Evolutionary conservation across 2,888 invertebrate species (phyloP).

Genomic region (Argyresthia goedartella): DNA sequence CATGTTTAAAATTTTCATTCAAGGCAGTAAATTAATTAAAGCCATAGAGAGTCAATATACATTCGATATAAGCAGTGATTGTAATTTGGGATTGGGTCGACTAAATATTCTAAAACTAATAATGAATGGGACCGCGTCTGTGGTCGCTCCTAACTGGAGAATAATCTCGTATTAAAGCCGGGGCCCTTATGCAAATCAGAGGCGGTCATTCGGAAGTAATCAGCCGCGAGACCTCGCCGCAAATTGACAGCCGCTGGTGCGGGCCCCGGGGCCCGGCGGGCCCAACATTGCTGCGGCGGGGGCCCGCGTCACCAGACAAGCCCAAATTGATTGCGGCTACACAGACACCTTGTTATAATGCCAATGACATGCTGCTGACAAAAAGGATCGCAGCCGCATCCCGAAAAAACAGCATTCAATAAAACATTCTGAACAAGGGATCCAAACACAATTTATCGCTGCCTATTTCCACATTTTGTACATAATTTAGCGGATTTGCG

Average conservation of each 20-base stretch:
- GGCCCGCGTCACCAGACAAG: conserved; percentile 21
- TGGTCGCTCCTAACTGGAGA: conserved; percentile 48
- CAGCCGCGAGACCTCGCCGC: conserved; percentile 30
- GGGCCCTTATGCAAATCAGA: conserved; percentile 65
- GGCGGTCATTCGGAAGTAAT: conserved; percentile 67
- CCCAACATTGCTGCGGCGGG: conserved; percentile 7
- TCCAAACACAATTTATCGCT: not conserved
- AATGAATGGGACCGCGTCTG: conserved; percentile 44
- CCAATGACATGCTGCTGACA: conserved; percentile 24
- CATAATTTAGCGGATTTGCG: not conserved
- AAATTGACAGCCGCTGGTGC: conserved; percentile 45
- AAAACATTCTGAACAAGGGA: not conserved
- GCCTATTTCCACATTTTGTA: not conserved
- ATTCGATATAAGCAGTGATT: conserved; percentile 34
- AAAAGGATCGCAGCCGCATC: not conserved
- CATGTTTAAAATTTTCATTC: too few relatives aligned
- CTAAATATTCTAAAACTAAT: conserved; percentile 62
- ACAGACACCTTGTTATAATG: conserved; percentile 43
- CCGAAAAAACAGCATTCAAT: not conserved
- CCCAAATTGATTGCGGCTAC: conserved; percentile 51
- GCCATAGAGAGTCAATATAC: conserved; percentile 19
- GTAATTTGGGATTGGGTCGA: conserved; percentile 38
- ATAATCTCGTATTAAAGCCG: conserved; percentile 63
- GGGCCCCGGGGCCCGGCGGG: too few relatives aligned
- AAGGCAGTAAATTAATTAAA: not conserved